These are phyloP conservation scores for Oegoconia quadripuncta DNA, from an alignment of 2,888 invertebrate genomes.

Conservation along the genomic window DNA sequence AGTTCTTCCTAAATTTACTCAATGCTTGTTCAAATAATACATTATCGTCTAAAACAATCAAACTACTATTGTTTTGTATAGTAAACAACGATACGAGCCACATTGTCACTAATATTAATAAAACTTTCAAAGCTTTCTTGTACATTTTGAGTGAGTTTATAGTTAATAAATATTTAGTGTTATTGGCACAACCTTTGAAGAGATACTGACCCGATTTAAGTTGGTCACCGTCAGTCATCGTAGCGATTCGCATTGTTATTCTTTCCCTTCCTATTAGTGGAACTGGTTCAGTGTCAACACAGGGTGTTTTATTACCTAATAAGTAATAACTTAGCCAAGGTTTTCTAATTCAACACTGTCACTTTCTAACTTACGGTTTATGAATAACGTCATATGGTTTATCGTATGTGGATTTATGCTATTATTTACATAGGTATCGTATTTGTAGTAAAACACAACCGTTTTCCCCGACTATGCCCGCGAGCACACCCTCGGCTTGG, in stretches of 20 bases:
- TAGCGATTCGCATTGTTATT: neutral
- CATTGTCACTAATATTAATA: constrained; percentile 30
- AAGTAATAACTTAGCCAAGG: too few species aligned
- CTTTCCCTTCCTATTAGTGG: neutral
- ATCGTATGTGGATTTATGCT: too few species aligned
- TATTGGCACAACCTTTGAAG: neutral
- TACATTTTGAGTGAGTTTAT: too few species aligned
- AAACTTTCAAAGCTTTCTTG: constrained; percentile 26
- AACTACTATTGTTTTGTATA: constrained; percentile 22
- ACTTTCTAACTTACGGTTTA: too few species aligned
- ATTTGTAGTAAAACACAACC: too few species aligned
- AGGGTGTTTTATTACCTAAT: too few species aligned
- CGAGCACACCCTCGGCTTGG: constrained; percentile 14
- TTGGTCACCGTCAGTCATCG: neutral
- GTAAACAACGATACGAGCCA: constrained; percentile 42
- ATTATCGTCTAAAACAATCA: constrained; percentile 13
- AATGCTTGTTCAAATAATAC: constrained; percentile 28
- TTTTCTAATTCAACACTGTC: too few species aligned
- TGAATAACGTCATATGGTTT: too few species aligned
- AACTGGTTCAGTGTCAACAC: too few species aligned
- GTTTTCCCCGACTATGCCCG: too few species aligned
- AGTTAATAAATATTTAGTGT: neutral
- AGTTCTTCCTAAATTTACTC: constrained; percentile 23
- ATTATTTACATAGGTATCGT: too few species aligned
- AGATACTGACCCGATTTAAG: neutral